These are phyloP conservation scores for Platichthys stellatus DNA, from an alignment of 2,113 vertebrate genomes.

Conservation along the genomic window DNA sequence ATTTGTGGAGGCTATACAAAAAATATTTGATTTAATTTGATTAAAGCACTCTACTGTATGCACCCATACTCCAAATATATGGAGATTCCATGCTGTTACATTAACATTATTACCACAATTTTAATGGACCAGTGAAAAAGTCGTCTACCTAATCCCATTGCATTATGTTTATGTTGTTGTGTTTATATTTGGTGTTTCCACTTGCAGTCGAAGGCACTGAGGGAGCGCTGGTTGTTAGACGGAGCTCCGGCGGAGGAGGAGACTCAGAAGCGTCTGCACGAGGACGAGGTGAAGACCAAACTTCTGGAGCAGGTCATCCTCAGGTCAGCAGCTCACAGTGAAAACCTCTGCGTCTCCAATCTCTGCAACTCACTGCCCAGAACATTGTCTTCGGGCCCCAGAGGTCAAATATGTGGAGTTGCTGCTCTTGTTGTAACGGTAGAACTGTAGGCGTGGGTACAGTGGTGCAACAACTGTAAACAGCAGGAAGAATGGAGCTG, in stretches of 20 bases:
- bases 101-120: background rate
- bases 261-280: constrained; percentile 89
- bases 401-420: background rate
- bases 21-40: background rate
- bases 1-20: no score
- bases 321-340: constrained; percentile 80
- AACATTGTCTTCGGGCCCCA: background rate
- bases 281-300: constrained; percentile 90
- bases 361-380: background rate
- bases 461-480: background rate
- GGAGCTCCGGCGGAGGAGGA: constrained; percentile 92
- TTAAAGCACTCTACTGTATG: background rate
- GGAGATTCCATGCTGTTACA: background rate
- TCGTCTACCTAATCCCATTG: background rate
- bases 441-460: background rate
- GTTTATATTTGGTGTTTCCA: background rate
- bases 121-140: background rate
- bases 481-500: background rate
- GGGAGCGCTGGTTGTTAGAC: constrained; percentile 95
- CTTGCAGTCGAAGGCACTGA: constrained; percentile 90
- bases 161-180: background rate
- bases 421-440: background rate
- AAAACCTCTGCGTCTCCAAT: background rate
- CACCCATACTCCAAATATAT: background rate
- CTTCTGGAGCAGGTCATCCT: constrained; percentile 90